Evolutionary conservation across 2,888 invertebrate genomes (phyloP).

Genomic region (Willowsia nigromaculata): DNA sequence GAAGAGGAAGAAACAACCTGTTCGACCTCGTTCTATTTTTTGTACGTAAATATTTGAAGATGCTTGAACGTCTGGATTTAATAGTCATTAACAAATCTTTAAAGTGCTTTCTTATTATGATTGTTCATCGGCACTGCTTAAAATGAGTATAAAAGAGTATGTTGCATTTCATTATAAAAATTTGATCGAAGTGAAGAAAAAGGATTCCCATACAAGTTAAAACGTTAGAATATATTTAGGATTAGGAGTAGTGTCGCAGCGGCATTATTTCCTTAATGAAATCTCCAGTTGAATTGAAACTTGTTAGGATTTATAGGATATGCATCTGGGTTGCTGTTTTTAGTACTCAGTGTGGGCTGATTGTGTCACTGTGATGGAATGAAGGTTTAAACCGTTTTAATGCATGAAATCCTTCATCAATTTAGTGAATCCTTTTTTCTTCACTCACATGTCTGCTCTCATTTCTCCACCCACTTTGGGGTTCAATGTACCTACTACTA

Average conservation of each 20-base stretch:
- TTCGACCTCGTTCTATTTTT: constrained; percentile 33
- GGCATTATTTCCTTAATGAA: neutral
- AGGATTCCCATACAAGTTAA: neutral
- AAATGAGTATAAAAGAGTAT: neutral
- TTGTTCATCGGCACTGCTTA: neutral
- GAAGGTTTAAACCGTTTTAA: constrained; percentile 33
- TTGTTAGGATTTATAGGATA: neutral
- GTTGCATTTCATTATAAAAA: constrained; percentile 8
- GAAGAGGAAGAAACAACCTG: constrained; percentile 9
- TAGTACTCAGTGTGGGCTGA: neutral
- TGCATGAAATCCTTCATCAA: constrained; percentile 52
- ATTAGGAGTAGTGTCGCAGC: neutral
- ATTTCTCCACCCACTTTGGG: constrained; percentile 41
- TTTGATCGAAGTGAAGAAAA: constrained; percentile 4
- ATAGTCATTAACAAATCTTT: constrained; percentile 29
- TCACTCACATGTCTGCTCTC: constrained; percentile 9
- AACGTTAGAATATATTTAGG: neutral
- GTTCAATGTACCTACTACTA: neutral
- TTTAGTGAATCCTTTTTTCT: constrained; percentile 47
- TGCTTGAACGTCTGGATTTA: neutral
- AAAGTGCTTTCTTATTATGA: constrained; percentile 21
- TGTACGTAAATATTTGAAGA: constrained; percentile 4
- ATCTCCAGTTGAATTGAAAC: constrained; percentile 13
- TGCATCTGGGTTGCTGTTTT: neutral
- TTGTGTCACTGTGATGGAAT: constrained; percentile 36